Evolutionary conservation across 1,140 invertebrate genomes (phyloP), one percentile per base, ranked within the genome.

Genomic region (Nilaparvata lugens): DNA sequence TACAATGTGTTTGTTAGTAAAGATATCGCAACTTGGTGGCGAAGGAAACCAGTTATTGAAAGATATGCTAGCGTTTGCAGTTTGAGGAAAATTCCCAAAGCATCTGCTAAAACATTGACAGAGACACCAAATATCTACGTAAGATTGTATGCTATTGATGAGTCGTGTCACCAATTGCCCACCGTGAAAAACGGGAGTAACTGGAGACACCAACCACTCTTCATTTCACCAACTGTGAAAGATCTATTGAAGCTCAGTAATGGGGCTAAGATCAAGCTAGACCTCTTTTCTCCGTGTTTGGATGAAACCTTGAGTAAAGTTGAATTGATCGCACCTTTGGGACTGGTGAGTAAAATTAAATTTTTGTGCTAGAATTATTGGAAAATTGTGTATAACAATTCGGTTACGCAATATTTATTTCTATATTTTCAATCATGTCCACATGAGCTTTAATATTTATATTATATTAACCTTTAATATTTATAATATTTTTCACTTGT

Each of bases 1-100:
- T 63, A 58, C 19, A 54, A 58, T 56, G 62, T 56, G 25, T 63
- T 60, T 60, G 16, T 40, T n/a, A 23, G 35, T 18, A 56, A 56
- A 60, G 23, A 52, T 11, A 45, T 19, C 6, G 18, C 52, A 5
- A 35, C 60, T n/a, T 13, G 25, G 23, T 55, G 23, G 53, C 25
- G 14, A 6, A 4, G 21, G 16, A 48, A 48, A 48, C 21, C 21
- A 19, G 45, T 48, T 2, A 23, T 23, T 7, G 45, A 48, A 18
- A 5, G 21, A 4, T 48, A 18, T 48, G 45, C 45, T 5, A 23
- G 16, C 9, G 23, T 51, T 51, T 51, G 21, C 24, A 51, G 16
- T 21, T 14, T 45, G 56, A 42, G 11, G 5, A 56, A 43, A 24
- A 28, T 16, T 51, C 13, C 28, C 11, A 28, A 51, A 18, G 28